Evolutionary conservation across 2,113 vertebrate genomes (phyloP).

Genomic region (Callorhinus ursinus): DNA sequence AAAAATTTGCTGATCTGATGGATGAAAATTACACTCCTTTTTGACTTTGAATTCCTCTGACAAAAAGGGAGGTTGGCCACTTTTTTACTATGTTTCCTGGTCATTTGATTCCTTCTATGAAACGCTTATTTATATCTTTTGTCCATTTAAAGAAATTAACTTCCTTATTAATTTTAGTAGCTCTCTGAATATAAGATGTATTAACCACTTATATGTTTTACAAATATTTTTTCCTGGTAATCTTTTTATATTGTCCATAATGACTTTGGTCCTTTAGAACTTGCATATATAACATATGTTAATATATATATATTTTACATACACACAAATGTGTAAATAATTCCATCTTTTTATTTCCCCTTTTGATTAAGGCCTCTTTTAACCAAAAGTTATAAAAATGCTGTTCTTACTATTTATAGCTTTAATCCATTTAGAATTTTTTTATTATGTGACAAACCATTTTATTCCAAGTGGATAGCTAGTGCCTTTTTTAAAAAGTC

Average conservation of each 20-base stretch:
- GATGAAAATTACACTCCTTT: neutral
- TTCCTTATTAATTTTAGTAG: slow-evolving; percentile 19
- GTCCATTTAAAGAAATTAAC: neutral
- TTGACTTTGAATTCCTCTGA: neutral
- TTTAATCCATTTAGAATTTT: neutral
- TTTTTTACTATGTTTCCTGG: neutral
- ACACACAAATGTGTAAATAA: neutral
- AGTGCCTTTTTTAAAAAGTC: neutral
- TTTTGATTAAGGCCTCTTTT: neutral
- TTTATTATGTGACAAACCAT: neutral
- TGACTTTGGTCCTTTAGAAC: neutral
- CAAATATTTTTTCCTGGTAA: neutral
- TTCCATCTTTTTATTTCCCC: neutral
- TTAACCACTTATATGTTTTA: neutral
- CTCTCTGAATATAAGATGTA: neutral
- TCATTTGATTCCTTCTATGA: neutral
- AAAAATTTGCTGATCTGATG: neutral
- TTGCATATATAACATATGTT: neutral
- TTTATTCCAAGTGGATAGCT: neutral
- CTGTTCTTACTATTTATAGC: slow-evolving; percentile 24
- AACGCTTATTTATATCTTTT: neutral
- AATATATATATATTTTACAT: neutral
- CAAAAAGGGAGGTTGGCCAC: neutral
- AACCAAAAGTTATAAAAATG: neutral
- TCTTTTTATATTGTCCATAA: neutral